phyloP scores from a whole-genome alignment of 1,140 invertebrate genomes.

The Drusus annulatus region DNA sequence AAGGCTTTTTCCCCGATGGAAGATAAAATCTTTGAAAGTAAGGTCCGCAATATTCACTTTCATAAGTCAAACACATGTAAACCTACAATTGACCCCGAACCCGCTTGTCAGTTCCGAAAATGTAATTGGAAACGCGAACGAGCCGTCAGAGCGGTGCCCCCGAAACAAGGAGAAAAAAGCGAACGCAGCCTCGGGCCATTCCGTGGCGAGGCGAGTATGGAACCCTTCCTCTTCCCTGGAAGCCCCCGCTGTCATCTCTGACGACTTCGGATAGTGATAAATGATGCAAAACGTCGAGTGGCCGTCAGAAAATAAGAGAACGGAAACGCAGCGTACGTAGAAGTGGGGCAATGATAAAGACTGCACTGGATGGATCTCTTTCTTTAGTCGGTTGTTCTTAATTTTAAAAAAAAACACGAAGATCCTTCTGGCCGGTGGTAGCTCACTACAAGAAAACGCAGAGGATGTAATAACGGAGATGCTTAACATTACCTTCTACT shows the following conservation, averaged over 20 bases:
- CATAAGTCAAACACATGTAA: conserved; percentile 31
- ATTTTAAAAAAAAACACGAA: too few relatives aligned
- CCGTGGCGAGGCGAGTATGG: background rate
- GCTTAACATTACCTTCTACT: too few relatives aligned
- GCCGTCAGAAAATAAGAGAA: conserved; percentile 22
- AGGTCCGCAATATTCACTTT: background rate
- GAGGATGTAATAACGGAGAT: too few relatives aligned
- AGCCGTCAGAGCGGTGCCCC: background rate
- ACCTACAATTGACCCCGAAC: conserved; percentile 15
- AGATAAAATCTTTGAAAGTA: too few relatives aligned
- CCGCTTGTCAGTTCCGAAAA: conserved; percentile 18
- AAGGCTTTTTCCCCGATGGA: too few relatives aligned
- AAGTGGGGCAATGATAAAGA: too few relatives aligned
- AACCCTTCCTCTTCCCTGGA: background rate
- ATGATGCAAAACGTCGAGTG: conserved; percentile 34
- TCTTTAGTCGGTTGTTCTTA: too few relatives aligned
- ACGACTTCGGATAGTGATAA: conserved; percentile 42
- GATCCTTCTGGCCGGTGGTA: too few relatives aligned
- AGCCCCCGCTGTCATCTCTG: conserved; percentile 26
- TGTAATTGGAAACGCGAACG: conserved; percentile 35
- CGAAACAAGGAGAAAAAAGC: conserved; percentile 7
- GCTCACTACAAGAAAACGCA: too few relatives aligned
- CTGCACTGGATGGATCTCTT: too few relatives aligned
- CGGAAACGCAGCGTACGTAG: background rate
- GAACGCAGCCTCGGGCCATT: conserved; percentile 6